A percentile compares a stretch with the other conserved stretches of the same genome.
Evolutionary conservation across 2,113 vertebrate species (phyloP).

Genomic region (Dissostichus mawsoni): DNA sequence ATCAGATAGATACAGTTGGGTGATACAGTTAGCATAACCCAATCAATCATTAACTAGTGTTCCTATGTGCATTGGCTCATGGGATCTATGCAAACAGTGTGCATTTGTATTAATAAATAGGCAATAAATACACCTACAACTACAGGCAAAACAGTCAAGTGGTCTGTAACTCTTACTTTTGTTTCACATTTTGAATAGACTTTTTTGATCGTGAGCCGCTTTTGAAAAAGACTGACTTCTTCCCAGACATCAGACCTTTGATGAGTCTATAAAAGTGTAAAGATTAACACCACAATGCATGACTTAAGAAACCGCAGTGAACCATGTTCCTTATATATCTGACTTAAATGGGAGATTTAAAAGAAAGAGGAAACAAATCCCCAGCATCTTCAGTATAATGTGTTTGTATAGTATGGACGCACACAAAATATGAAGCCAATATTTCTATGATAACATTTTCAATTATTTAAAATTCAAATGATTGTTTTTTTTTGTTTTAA

Average conservation of each 20-base stretch:
- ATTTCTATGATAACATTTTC: neutral
- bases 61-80: neutral
- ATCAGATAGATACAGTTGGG: neutral
- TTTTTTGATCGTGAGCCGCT: constrained; percentile 26
- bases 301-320: constrained; percentile 26
- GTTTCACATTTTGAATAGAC: neutral
- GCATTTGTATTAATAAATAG: neutral
- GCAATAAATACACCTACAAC: neutral
- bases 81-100: neutral
- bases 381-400: neutral
- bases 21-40: neutral
- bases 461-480: neutral
- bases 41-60: neutral
- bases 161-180: neutral
- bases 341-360: constrained; percentile 8
- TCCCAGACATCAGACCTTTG: constrained; percentile 18
- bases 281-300: constrained; percentile 34
- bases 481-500: neutral
- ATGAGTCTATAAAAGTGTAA: constrained; percentile 4
- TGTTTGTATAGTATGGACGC: constrained; percentile 26
- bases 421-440: neutral
- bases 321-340: constrained; percentile 30
- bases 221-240: constrained; percentile 17
- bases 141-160: neutral
- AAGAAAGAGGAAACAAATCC: constrained; percentile 5